Conservation (phyloP, 2,113 vertebrate species). For the Colistium nudipinnis region DNA sequence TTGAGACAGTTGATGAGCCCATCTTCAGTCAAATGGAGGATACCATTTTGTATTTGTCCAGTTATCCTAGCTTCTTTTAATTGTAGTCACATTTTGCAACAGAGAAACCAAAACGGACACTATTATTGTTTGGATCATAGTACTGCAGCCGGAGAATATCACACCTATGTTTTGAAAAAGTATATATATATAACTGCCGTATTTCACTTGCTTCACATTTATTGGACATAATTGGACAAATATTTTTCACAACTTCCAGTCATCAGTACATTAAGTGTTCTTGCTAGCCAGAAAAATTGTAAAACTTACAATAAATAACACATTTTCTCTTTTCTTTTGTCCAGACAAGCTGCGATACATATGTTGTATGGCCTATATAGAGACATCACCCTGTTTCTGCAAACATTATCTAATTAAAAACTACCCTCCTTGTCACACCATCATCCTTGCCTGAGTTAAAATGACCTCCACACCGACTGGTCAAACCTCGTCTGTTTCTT, state of each 20-base stretch:
- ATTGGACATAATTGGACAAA: slow-evolving; percentile 18
- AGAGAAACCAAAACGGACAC: slow-evolving; percentile 3
- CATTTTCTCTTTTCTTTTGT: slow-evolving; percentile 18
- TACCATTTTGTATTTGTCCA: too few relatives aligned
- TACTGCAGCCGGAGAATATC: not conserved
- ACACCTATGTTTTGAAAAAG: not conserved
- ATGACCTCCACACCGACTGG: not conserved
- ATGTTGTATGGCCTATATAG: not conserved
- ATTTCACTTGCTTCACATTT: slow-evolving; percentile 47
- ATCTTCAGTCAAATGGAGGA: too few relatives aligned
- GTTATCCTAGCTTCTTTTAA: too few relatives aligned
- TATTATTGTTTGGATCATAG: not conserved
- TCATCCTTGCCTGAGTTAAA: not conserved
- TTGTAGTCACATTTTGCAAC: not conserved
- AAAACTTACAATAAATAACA: slow-evolving; percentile 15
- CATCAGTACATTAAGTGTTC: slow-evolving; percentile 48
- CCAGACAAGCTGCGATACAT: not conserved
- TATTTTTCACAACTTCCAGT: slow-evolving; percentile 46
- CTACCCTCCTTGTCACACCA: not conserved
- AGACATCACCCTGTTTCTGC: slow-evolving; percentile 12
- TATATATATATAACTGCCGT: slow-evolving; percentile 5
- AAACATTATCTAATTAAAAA: slow-evolving; percentile 20
- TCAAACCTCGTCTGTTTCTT: slow-evolving; percentile 1
- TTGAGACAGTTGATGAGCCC: too few relatives aligned
- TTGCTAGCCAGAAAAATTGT: slow-evolving; percentile 8